Percentiles rank a stretch among this genome's conserved stretches.
Evolutionary conservation across 2,888 invertebrate genomes (phyloP).

Genomic region (Pogonocherus hispidulus): DNA sequence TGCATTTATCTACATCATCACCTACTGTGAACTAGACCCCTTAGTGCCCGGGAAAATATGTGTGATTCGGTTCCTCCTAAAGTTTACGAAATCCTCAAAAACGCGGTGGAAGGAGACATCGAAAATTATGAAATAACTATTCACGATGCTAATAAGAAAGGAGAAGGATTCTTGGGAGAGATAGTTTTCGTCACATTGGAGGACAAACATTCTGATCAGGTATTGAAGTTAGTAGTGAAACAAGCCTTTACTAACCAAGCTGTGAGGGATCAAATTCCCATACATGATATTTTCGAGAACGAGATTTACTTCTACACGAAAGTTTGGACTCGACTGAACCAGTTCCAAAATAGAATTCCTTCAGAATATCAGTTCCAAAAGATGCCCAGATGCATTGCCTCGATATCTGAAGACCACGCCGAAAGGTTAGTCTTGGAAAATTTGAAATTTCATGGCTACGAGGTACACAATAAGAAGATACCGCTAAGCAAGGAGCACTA

Average conservation of each 20-base stretch:
- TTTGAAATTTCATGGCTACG: slow-evolving; percentile 48
- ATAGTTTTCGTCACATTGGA: slow-evolving; percentile 23
- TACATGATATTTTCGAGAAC: slow-evolving; percentile 8
- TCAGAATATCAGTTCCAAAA: background rate
- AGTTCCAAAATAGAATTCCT: background rate
- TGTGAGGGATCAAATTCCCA: background rate
- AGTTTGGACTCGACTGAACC: slow-evolving; percentile 14
- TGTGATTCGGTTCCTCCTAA: background rate
- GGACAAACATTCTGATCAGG: slow-evolving; percentile 16
- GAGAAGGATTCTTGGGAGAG: slow-evolving; percentile 37
- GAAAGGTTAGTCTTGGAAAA: slow-evolving; percentile 54
- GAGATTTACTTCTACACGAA: slow-evolving; percentile 29
- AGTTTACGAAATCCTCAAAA: background rate
- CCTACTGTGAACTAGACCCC: background rate
- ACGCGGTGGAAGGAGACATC: background rate
- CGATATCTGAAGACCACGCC: slow-evolving; percentile 7
- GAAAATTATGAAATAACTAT: background rate
- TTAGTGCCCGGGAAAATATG: background rate
- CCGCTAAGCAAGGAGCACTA: slow-evolving; percentile 56
- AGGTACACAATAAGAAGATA: slow-evolving; percentile 50
- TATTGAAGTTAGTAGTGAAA: slow-evolving; percentile 28
- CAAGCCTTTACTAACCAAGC: slow-evolving; percentile 24
- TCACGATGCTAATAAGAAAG: slow-evolving; percentile 17
- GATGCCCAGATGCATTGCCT: slow-evolving; percentile 11
- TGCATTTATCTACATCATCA: background rate